These are phyloP conservation scores for Phasianus colchicus DNA, from an alignment of 2,113 vertebrate species.

Conservation along the genomic window DNA sequence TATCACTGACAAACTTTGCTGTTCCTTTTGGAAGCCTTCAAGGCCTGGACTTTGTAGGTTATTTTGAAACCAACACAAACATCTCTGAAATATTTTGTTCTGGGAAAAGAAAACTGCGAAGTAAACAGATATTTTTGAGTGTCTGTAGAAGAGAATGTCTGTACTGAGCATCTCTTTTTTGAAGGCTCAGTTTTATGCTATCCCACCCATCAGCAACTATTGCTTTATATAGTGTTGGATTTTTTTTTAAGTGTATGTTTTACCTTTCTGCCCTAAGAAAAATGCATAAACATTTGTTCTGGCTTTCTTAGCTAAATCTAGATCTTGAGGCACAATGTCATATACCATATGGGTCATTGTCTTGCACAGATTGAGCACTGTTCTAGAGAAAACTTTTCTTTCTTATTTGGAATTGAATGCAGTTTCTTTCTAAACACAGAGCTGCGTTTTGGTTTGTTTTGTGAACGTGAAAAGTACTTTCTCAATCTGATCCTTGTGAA, in stretches of 20 bases:
- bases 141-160: not conserved
- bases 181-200: not conserved
- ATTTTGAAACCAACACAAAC: constrained; percentile 61
- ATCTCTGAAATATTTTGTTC: constrained; percentile 27
- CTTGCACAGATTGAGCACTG: not conserved
- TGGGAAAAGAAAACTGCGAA: constrained; percentile 46
- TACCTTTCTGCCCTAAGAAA: not conserved
- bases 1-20: not conserved
- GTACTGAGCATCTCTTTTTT: not conserved
- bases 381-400: not conserved
- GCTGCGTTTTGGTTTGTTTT: not conserved
- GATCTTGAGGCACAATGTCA: not conserved
- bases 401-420: not conserved
- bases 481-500: not conserved
- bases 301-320: not conserved
- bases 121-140: not conserved
- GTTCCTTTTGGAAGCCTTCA: constrained; percentile 38
- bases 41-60: constrained; percentile 34
- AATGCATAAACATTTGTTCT: not conserved
- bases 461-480: not conserved
- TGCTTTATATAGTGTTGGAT: not conserved
- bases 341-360: not conserved
- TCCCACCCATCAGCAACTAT: not conserved
- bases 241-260: not conserved
- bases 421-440: not conserved